Conservation (phyloP, 2,797 vertebrate genomes). For the Chromobotia macracanthus region DNA sequence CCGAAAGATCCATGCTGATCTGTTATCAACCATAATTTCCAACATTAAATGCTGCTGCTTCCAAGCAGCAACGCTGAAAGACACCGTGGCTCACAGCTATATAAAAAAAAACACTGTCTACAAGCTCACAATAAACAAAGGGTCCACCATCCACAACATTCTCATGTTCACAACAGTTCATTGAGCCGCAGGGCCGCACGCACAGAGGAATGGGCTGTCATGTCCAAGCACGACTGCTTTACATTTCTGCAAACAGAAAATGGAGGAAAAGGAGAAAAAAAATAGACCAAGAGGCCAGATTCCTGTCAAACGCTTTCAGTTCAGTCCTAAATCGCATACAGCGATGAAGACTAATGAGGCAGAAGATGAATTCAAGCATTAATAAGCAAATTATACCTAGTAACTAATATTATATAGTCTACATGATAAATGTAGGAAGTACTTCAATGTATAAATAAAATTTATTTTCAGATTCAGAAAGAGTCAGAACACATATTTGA, state of each 20-base stretch:
- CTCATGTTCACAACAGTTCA: conserved; percentile 39
- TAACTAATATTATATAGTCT: background rate
- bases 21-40: background rate
- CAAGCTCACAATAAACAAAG: conserved; percentile 49
- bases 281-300: background rate
- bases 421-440: background rate
- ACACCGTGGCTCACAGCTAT: background rate
- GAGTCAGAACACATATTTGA: background rate
- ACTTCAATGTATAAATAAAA: background rate
- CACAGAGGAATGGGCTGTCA: conserved; percentile 40
- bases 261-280: background rate
- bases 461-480: background rate
- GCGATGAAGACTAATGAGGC: background rate
- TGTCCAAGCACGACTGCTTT: conserved; percentile 40
- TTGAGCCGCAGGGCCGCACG: conserved; percentile 30
- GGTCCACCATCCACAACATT: conserved; percentile 29
- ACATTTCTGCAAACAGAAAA: conserved; percentile 30
- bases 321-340: background rate
- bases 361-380: background rate
- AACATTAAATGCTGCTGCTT: conserved; percentile 7
- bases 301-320: conserved; percentile 1
- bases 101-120: conserved; percentile 24
- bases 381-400: background rate
- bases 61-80: conserved; percentile 19
- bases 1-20: background rate